These are phyloP conservation scores for Mormyrops attenuatus DNA, from an alignment of 2,797 vertebrate species.

Conservation along the genomic window DNA sequence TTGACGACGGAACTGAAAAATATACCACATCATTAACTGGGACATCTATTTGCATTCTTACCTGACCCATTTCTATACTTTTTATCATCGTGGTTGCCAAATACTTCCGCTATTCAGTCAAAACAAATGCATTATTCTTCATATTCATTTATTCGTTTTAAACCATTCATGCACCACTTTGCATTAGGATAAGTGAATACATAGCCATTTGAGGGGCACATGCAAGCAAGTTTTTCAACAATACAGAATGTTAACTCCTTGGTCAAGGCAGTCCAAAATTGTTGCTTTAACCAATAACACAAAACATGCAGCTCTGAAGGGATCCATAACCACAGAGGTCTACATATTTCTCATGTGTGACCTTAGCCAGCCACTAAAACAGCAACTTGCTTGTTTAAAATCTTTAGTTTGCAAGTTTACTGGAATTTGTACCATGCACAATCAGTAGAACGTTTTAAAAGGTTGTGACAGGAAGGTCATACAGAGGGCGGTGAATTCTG, in stretches of 20 bases:
- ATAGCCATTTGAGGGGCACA: neutral
- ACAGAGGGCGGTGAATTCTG: neutral
- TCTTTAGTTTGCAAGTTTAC: neutral
- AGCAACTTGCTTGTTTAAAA: neutral
- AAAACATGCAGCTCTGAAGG: neutral
- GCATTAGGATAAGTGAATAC: neutral
- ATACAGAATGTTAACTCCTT: neutral
- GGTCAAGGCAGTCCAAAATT: neutral
- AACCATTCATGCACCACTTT: neutral
- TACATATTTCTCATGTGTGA: neutral
- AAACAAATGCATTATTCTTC: neutral
- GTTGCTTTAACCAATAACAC: neutral
- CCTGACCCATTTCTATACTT: neutral
- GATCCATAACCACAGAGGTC: neutral
- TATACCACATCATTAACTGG: neutral
- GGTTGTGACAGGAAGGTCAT: neutral
- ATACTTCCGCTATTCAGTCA: neutral
- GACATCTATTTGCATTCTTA: neutral
- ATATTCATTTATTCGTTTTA: neutral
- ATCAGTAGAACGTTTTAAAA: no score
- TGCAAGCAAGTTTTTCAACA: neutral
- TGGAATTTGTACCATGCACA: neutral
- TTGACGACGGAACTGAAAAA: slow-evolving; percentile 58
- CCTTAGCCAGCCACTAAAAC: neutral
- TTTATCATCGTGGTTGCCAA: neutral